Percentiles rank a stretch among this genome's conserved stretches.
Evolutionary conservation across 1,140 invertebrate species (phyloP).

Genomic region (Drosophila chauvacae): DNA sequence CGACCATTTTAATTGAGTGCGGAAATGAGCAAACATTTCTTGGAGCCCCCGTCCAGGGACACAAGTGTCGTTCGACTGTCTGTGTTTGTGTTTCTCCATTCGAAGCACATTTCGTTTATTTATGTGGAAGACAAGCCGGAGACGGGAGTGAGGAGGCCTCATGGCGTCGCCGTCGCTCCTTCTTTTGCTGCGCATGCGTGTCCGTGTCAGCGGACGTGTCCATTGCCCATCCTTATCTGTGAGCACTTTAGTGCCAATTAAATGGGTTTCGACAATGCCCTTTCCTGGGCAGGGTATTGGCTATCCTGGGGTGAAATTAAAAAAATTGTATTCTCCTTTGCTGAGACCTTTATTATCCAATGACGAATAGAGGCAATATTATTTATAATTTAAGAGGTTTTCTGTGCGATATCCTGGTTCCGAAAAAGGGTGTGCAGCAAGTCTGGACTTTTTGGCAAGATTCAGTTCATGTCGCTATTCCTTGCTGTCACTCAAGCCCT

Average conservation of each 20-base stretch:
- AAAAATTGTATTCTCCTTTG: background rate
- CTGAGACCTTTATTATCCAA: background rate
- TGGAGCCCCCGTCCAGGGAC: slow-evolving; percentile 25
- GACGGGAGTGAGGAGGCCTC: slow-evolving; percentile 30
- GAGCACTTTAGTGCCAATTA: slow-evolving; percentile 68
- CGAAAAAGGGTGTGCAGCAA: background rate
- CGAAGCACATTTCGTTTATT: slow-evolving; percentile 66
- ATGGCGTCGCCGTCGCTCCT: slow-evolving; percentile 42
- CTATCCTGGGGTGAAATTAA: background rate
- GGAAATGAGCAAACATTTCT: slow-evolving; percentile 60
- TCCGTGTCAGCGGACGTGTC: slow-evolving; percentile 53
- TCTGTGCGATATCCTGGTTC: background rate
- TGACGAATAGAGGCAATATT: background rate
- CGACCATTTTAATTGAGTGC: slow-evolving; percentile 70
- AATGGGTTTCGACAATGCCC: slow-evolving; percentile 57
- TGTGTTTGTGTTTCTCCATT: slow-evolving; percentile 44
- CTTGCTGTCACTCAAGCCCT: slow-evolving; percentile 52
- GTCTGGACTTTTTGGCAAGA: background rate
- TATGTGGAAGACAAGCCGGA: slow-evolving; percentile 22
- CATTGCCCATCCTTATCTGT: slow-evolving; percentile 48
- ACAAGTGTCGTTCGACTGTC: slow-evolving; percentile 31
- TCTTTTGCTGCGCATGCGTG: slow-evolving; percentile 41
- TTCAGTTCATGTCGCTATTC: slow-evolving; percentile 26
- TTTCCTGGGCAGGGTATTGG: slow-evolving; percentile 3
- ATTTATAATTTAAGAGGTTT: background rate